Conservation (phyloP, 2,113 vertebrate genomes). For the Grantiella picta region DNA sequence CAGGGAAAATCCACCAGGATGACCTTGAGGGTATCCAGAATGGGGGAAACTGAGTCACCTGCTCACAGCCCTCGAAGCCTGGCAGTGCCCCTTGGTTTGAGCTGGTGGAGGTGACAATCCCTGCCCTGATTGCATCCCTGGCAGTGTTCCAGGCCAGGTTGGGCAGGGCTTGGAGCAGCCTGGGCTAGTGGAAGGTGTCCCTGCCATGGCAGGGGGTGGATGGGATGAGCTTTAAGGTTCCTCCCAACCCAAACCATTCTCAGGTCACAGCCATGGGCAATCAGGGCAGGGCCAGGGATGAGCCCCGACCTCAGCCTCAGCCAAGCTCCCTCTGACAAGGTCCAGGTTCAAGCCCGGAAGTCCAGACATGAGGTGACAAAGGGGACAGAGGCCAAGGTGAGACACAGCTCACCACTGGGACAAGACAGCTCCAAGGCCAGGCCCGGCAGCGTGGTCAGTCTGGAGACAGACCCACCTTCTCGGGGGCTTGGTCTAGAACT, state of each 20-base stretch:
- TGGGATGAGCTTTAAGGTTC: background rate
- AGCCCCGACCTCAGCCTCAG: background rate
- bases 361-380: background rate
- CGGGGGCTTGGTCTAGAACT: background rate
- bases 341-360: background rate
- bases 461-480: background rate
- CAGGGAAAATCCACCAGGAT: background rate
- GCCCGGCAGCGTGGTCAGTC: background rate
- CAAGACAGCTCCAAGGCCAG: background rate
- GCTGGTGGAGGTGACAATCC: background rate
- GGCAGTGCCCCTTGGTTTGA: background rate
- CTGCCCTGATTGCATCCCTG: background rate
- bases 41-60: background rate
- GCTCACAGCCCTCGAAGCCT: background rate
- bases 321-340: background rate
- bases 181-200: background rate
- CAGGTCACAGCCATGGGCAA: rapidly evolving
- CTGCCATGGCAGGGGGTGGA: background rate
- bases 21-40: background rate
- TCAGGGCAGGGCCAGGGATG: background rate
- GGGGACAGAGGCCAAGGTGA: too few relatives aligned
- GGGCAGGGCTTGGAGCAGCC: background rate
- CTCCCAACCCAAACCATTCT: background rate
- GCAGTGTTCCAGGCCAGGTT: rapidly evolving
- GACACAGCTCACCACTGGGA: rapidly evolving